phyloP scores from a whole-genome alignment of 2,113 vertebrate species.

The Ramphastos sulfuratus region DNA sequence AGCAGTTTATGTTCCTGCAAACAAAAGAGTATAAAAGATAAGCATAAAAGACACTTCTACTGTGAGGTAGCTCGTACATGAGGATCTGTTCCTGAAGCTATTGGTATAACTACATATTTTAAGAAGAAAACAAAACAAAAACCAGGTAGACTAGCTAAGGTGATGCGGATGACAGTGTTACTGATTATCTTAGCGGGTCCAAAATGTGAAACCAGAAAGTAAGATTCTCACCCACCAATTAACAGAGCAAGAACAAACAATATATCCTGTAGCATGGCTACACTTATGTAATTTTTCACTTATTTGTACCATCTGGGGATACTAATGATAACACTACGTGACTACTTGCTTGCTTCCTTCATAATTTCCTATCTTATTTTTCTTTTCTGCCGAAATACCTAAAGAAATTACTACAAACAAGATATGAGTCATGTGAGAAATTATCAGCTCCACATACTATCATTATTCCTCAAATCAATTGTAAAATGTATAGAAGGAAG shows the following conservation, averaged over 20 bases:
- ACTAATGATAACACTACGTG: background rate
- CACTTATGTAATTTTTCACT: background rate
- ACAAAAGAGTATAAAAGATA: background rate
- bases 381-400: background rate
- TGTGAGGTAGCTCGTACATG: background rate
- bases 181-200: background rate
- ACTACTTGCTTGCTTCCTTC: background rate
- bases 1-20: background rate
- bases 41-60: background rate
- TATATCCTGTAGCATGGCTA: background rate
- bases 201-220: background rate
- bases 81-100: background rate
- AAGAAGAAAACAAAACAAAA: background rate
- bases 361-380: background rate
- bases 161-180: background rate
- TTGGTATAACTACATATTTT: background rate
- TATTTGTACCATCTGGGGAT: background rate
- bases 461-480: background rate
- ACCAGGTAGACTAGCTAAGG: background rate
- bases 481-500: fast-evolving
- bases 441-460: background rate
- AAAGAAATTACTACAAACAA: background rate
- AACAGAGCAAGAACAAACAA: background rate
- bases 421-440: background rate
- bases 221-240: background rate